These are phyloP conservation scores for Tricholaema leucomelas DNA, from an alignment of 2,113 vertebrate species.

Conservation along the genomic window DNA sequence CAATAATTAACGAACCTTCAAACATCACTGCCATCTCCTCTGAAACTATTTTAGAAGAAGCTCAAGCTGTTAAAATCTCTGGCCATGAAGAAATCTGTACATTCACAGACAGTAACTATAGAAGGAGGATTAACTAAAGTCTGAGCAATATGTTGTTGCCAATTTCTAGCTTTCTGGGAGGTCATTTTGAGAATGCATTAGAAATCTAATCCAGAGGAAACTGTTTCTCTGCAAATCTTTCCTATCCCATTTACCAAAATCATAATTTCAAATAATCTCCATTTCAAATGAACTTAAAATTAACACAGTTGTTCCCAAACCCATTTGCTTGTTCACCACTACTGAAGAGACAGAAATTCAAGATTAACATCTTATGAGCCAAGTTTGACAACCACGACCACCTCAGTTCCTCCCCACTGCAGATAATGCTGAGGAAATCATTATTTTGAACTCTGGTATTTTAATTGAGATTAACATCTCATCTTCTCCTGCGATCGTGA, in stretches of 20 bases:
- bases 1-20: slow-evolving; percentile 68
- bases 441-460: not conserved
- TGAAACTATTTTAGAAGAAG: slow-evolving; percentile 37
- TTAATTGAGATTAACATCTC: not conserved
- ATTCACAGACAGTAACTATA: not conserved
- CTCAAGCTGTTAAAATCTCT: slow-evolving; percentile 52
- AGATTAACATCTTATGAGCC: not conserved
- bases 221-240: not conserved
- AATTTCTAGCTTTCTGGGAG: not conserved
- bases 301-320: not conserved
- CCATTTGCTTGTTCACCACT: not conserved
- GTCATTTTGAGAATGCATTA: not conserved
- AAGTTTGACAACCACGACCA: not conserved
- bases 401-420: not conserved
- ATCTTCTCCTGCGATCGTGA: not conserved
- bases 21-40: slow-evolving; percentile 54
- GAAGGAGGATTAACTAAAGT: not conserved
- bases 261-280: not conserved
- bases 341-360: not conserved
- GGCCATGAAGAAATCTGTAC: not conserved
- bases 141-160: not conserved
- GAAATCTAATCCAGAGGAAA: slow-evolving; percentile 36
- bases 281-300: slow-evolving; percentile 30
- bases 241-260: not conserved
- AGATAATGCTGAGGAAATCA: not conserved